A percentile compares a stretch with the other conserved stretches of the same genome.
These are phyloP conservation scores for Poicephalus meyeri DNA, from an alignment of 2,113 vertebrate species.

Conservation along the genomic window DNA sequence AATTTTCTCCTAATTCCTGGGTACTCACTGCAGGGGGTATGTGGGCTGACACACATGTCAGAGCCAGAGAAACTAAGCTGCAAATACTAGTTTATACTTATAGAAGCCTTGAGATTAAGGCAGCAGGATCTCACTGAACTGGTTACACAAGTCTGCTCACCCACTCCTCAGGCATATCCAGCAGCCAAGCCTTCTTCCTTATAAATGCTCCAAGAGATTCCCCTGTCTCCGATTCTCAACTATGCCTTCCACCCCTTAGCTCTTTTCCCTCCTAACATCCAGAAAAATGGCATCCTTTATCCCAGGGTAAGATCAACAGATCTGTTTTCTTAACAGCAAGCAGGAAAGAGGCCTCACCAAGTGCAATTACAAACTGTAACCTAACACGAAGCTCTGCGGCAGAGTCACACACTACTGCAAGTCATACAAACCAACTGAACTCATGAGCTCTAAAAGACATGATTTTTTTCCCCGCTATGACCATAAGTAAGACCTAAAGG, in stretches of 20 bases:
- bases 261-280: background rate
- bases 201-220: background rate
- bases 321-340: background rate
- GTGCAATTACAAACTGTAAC: fast-evolving
- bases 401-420: background rate
- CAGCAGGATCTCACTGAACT: background rate
- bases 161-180: background rate
- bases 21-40: background rate
- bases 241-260: background rate
- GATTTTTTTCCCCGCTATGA: background rate
- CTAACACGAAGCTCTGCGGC: background rate
- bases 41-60: background rate
- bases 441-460: background rate
- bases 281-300: background rate
- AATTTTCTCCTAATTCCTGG: background rate
- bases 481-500: background rate
- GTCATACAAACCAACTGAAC: background rate
- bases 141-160: background rate
- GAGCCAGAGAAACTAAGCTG: background rate
- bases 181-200: background rate
- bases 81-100: background rate
- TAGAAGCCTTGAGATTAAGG: background rate
- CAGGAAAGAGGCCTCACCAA: background rate
- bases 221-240: background rate
- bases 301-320: background rate